Evolutionary conservation across 2,888 invertebrate species (phyloP), one percentile per base, ranked within the genome.

Genomic region (Psylliodes chrysocephalus): DNA sequence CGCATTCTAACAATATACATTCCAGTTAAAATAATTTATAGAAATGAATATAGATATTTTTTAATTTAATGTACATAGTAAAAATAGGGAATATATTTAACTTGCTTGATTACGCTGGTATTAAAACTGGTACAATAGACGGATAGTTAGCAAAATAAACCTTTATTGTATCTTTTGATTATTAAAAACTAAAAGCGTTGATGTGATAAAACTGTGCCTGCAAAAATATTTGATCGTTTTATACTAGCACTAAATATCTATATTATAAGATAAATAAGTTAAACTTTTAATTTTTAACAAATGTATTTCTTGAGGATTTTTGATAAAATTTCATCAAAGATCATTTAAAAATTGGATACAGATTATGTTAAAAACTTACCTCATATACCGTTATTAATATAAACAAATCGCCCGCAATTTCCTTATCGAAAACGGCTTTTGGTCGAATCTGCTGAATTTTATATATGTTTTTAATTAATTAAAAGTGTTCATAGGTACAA

Each of bases 191-290:
- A 49, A 28, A 49, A 49, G 49, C 49, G 30, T 28, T 49, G 22
- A 28, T 49, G 49, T 49, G 49, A 49, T 49, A 49, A n/a, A 28
- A 28, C 12, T 28, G 49, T 49, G 49, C 49, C 49, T 49, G 49
- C 25, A 15, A 49, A 49, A 28, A 28, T 28, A 47, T 47, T 12
- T 28, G 17, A 46, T 46, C 22, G 12, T 28, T 14, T 49, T 15
- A 35, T 28, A 14, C 8, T 14, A 49, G 28, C 28, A 35, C 35
- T 28, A 49, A 15, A 12, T 28, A 49, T 49, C 19, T 46, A 22
- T 46, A 46, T 46, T 46, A 22, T 22, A 4, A 19, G 22, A 46
- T 46, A 46, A 46, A 25, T 46, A 46, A 22, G 44, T 44, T 44
- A 22, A 17, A 46, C n/a, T 25, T 10, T 5, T 22, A 6, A 15